Base-by-base conservation (phyloP, 2,797 vertebrate species). In the Enteromius viviparus region DNA sequence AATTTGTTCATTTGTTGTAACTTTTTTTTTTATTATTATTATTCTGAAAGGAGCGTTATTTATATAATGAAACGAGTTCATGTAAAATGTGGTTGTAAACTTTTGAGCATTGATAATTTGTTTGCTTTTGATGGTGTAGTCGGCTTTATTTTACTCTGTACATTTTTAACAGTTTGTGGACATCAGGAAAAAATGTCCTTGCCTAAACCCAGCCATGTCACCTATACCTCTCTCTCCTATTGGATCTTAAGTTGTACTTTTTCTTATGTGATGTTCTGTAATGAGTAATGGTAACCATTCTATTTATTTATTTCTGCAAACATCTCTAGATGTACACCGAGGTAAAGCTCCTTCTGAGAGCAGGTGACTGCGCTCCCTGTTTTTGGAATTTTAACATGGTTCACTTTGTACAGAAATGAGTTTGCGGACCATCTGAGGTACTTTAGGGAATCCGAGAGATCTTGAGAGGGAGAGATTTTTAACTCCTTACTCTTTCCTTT, bases 21-120 rank as follows among this genome's bases (percentile, higher is more conserved):
- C 83, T 60, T 74, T 75, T n/a, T 70, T 84, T 58, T 34, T 26
- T 70, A 79, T 84, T 58, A 29, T 86, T 82, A 86, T 60, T 91
- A 87, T 92, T 87, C 76, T 82, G 88, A 91, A 89, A 86, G 86
- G 88, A 92, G 87, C 65, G 69, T 71, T 95, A 91, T 93, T 93
- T 92, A 93, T 93, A 94, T 94, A 89, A 92, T 92, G 89, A 94
- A 89, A 94, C 91, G 87, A 93, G 89, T 95, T 93, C 92, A 89
- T 93, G 94, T 96, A 91, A 91, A 93, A 94, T 89, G 94, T 96
- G 94, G 92, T 95, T 91, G 93, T 95, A 92, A 94, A 93, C 90
- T 93, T 94, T 94, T 92, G 91, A 93, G 89, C 90, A 92, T 94
- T 92, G 90, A 89, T 91, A 89, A 93, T 92, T 91, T 87, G 81